A percentile compares a stretch with the other conserved stretches of the same genome.
Conservation (phyloP, 2,113 vertebrate genomes). For the Phrynosoma blainvillii region DNA sequence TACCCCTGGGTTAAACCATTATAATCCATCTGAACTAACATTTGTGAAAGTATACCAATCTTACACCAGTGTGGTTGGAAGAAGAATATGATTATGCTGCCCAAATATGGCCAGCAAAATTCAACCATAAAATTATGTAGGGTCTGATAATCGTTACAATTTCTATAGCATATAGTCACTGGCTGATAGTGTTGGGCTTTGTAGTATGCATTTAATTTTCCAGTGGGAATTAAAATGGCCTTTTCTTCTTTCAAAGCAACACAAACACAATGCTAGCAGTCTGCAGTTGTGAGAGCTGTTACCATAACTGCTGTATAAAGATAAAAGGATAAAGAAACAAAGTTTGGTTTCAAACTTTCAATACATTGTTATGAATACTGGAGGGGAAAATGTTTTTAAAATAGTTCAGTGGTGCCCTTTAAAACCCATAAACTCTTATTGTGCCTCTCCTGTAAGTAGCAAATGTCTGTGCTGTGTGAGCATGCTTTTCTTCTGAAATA, state of each 20-base stretch:
- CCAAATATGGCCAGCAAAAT: neutral
- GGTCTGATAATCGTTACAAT: neutral
- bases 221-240: conserved; percentile 37
- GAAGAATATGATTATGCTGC: neutral
- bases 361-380: conserved; percentile 62
- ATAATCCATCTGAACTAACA: neutral
- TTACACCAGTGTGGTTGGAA: neutral
- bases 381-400: conserved; percentile 62
- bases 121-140: conserved; percentile 1
- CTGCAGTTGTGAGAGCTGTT: conserved; percentile 42
- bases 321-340: conserved; percentile 49
- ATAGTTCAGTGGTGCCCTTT: conserved; percentile 62
- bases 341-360: conserved; percentile 54
- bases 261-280: conserved; percentile 36
- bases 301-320: conserved; percentile 50
- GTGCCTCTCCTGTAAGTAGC: conserved; percentile 65
- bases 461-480: conserved; percentile 65
- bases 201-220: conserved; percentile 39
- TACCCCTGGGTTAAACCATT: neutral
- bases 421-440: conserved; percentile 68
- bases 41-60: neutral
- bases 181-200: conserved; percentile 30
- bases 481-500: conserved; percentile 56
- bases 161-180: conserved; percentile 26
- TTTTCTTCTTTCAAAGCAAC: conserved; percentile 54